Base-by-base conservation (phyloP, 2,888 invertebrate genomes). In the Pandemis heparana region DNA sequence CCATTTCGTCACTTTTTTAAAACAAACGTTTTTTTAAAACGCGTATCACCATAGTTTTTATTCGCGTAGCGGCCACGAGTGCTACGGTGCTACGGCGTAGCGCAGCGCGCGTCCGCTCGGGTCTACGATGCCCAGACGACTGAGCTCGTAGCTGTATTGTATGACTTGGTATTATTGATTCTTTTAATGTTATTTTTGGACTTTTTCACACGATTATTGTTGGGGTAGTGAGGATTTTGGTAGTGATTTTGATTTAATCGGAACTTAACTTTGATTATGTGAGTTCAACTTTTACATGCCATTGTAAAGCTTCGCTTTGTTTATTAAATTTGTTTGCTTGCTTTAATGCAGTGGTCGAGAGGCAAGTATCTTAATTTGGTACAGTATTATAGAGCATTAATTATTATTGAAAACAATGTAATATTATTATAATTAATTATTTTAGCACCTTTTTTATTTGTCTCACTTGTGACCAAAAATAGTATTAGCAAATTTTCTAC, bases 131-230 rank as follows among this genome's bases (percentile, higher is more conserved):
- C 89, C 90, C 89, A 88, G 91, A 87, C 88, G 82, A 94, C 94
- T 94, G 90, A 89, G 87, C 85, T 84, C 79, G 72, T 51, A 72
- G 78, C 80, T 77, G 84, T 85, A 86, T 85, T 86, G 84, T 85
- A 81, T 78, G 79, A 82, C 81, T 85, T 83, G 82, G 80, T 90
- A 85, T 89, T 94, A 94, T 94, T 92, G 94, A 94, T 94, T 94
- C 92, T 92, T 92, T 92, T 91, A 94, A 90, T 92, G 91, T 91
- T 92, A 92, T 94, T 94, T 93, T 93, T 90, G 90, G 91, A 84
- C 84, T 91, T 92, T 92, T 92, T 86, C 53, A 89, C 85, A 87
- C 82, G 84, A 85, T 82, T 53, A 83, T 84, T 79, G 80, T 82
- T 71, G 41, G 72, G 43, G 62, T 65, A 73, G 69, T 78, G 77